These are phyloP conservation scores for Alethe castanea DNA, from an alignment of 2,113 vertebrate species.

Conservation along the genomic window DNA sequence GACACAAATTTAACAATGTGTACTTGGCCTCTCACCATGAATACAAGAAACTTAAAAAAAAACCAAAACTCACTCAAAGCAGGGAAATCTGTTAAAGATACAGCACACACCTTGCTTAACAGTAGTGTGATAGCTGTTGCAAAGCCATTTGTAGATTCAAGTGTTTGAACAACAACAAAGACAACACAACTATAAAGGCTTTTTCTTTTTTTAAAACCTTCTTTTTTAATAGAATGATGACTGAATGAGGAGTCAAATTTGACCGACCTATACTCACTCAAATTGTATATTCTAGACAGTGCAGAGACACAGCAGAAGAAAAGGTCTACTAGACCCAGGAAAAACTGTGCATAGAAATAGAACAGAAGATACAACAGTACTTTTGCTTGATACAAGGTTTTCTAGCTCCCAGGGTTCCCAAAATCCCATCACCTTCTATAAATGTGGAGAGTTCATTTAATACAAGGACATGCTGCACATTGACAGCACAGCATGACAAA, in stretches of 20 bases:
- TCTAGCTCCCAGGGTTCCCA: neutral
- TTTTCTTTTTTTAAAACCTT: neutral
- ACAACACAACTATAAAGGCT: neutral
- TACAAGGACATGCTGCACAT: neutral
- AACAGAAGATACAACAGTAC: neutral
- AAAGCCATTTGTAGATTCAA: neutral
- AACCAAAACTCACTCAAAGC: neutral
- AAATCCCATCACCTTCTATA: neutral
- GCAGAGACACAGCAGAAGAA: neutral
- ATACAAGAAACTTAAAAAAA: neutral
- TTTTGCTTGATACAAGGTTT: neutral
- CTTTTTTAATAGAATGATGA: neutral
- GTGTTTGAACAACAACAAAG: neutral
- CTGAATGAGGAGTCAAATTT: neutral
- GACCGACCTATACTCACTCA: neutral
- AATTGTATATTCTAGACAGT: neutral
- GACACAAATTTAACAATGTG: slow-evolving; percentile 13
- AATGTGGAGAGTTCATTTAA: neutral
- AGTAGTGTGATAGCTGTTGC: neutral
- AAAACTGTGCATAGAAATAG: neutral
- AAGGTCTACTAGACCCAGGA: neutral
- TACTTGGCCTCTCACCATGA: slow-evolving; percentile 33
- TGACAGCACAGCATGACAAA: neutral
- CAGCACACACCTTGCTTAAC: neutral
- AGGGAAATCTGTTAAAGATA: slow-evolving; percentile 28